Evolutionary conservation across 2,888 invertebrate species (phyloP), one percentile per base, ranked within the genome.

Genomic region (Cyrtodaria siliqua): DNA sequence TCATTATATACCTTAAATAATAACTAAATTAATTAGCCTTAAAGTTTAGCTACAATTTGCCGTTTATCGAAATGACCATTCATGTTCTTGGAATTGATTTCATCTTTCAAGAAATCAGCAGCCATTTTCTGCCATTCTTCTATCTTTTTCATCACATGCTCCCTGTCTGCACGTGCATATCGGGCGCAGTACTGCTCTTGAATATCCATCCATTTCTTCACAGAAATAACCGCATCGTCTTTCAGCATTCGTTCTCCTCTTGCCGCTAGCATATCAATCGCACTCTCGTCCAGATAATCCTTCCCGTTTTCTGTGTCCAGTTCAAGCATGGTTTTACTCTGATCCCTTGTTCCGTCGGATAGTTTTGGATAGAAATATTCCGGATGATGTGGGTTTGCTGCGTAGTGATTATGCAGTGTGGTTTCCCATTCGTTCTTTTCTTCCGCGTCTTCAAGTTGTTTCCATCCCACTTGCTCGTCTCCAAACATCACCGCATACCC

Each of bases 401-500:
- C 47, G 49, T 77, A 81, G 42, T 81, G 81, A 29, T 74, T 64
- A 16, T 68, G 47, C 2, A 81, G 66, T 2, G 74, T 53, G 16
- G 20, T 42, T 18, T 63, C 57, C 77, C 77, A 81, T 42, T 74
- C 81, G 23, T 29, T 56, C 33, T 71, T 71, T 38, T 81, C 81
- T 1, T 63, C 60, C 18, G 44, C 59, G 1, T 38, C 47, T 29
- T 63, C 68, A 6, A 81, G 68, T 9, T 59, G 33, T 47, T 59
- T 70, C 52, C 52, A 74, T 18, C 49, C 55, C 1, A 44, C 27
- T 12, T 62, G 62, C 2, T 70, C 74, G 44, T 71, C 71, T 2
- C 71, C 74, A 64, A 81, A 81, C 81, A 81, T 81, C 2, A 74
- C 71, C 8, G 71, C 71, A 52, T 81, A 81, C 4, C 81, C 81